Evolutionary conservation across 2,113 vertebrate species (phyloP), one percentile per base, ranked within the genome.

Genomic region (Hydrochoerus hydrochaeris): DNA sequence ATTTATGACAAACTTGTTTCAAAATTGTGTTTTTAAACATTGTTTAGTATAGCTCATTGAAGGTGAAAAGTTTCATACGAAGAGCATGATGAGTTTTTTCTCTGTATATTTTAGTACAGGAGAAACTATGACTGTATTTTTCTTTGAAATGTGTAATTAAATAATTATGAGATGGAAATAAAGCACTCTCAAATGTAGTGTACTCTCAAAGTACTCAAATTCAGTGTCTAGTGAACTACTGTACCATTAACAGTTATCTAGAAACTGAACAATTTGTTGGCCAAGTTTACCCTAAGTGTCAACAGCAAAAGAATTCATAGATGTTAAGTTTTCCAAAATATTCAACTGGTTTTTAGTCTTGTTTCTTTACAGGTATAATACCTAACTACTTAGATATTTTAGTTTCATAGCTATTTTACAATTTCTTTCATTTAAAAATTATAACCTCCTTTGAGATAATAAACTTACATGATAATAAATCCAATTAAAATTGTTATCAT

Each of bases 21-120:
- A 83, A 60, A 54, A 3, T 57, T 5, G 19, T n/a, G 22, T 62
- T 28, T 30, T 78, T 78, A 62, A 35, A 44, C 4, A 4, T 49
- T 49, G 11, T 44, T 89, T 89, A 88, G 4, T 85, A 12, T 80
- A 7, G 58, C 44, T 91, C 73, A 71, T 24, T 30, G 20, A 49
- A 75, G 86, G 38, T 96, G n/a, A 92, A 77, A 67, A 44, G n/a
- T 78, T 95, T 24, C 63, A 75, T 32, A 28, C 85, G 7, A 49
- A 26, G 38, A 73, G 11, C 22, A 35, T 75, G 32, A 46, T 49
- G 85, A 16, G 7, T 41, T 92, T n/a, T 84, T 91, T 26, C 69
- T 54, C 28, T 84, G 65, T 12, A 87, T 1, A 20, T 58, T 87
- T 91, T 24, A 87, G 14, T 49, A 65, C 9, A 67, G 8, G n/a